These are phyloP conservation scores for Epistrophe eligans DNA, from an alignment of 2,888 invertebrate genomes.

Conservation along the genomic window DNA sequence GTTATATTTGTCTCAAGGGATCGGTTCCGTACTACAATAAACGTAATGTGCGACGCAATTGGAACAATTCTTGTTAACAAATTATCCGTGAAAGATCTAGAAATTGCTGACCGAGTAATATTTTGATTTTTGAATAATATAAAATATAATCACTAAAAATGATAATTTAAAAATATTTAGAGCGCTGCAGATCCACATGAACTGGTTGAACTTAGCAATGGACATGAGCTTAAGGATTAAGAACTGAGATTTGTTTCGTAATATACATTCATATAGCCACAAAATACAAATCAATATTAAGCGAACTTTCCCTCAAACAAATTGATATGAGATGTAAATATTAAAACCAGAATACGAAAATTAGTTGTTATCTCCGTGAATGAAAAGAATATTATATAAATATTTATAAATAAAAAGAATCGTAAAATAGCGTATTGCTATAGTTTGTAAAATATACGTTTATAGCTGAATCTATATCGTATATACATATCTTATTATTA, in stretches of 20 bases:
- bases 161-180: constrained; percentile 65
- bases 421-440: constrained; percentile 10
- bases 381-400: constrained; percentile 8
- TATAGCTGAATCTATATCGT: neutral
- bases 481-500: neutral
- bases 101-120: constrained; percentile 84
- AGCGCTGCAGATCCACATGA: constrained; percentile 87
- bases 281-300: constrained; percentile 24
- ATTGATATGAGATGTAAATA: constrained; percentile 68
- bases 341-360: constrained; percentile 20
- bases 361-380: constrained; percentile 11
- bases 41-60: constrained; percentile 97
- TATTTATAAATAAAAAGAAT: constrained; percentile 17
- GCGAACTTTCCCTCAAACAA: constrained; percentile 35
- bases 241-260: constrained; percentile 36
- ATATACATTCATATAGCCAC: neutral
- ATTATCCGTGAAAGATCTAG: constrained; percentile 90
- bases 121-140: constrained; percentile 9
- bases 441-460: constrained; percentile 14
- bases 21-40: constrained; percentile 94
- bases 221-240: constrained; percentile 83
- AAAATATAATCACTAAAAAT: neutral
- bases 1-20: constrained; percentile 85
- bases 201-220: constrained; percentile 86
- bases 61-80: constrained; percentile 96